Base-by-base conservation (phyloP, 2,113 vertebrate genomes). In the Gambusia affinis region DNA sequence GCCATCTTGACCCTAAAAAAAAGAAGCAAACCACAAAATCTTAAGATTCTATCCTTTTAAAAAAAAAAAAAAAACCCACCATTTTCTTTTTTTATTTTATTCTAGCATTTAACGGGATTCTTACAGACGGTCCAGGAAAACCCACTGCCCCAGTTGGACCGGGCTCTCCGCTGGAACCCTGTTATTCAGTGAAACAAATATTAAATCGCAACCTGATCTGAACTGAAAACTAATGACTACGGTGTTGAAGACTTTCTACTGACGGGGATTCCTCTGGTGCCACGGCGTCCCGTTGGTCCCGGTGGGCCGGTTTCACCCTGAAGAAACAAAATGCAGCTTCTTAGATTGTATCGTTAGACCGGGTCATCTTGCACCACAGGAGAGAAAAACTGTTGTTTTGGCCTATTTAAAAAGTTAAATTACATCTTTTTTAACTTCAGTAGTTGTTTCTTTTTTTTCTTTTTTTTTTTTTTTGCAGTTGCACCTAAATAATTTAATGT, bases 301-400 rank as follows among this genome's bases (percentile, higher is more conserved):
- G 93, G 83, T 76, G 96, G 96, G 37, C 98, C 98, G 15, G 95
- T 85, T 92, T 99, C 98, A 84, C 98, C 98, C 98, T 99, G 91
- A 92, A 92, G 69, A 27, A 17, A 12, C 4, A 54, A 75, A 64
- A 57, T n/a, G 1, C 7, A 57, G 19, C 8, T 57, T n/a, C 35
- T 37, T 11, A 37, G 35, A 37, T 37, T 10, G 3, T 1, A 35
- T 35, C 8, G 1, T 35, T 35, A 35, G 1, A 35, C 33, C 7
- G 1, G 31, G 42, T 44, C 42, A 44, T 44, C 42, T 44, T 44
- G 14, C 15, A 44, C 42, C 42, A 44, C 17, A 17, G 14, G 42
- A 17, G 42, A 44, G 42, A 44, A 44, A 44, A 44, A 44, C 15
- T 15, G 12, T 44, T 44, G 15, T 44, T 44, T 44, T 44, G 17